These are phyloP conservation scores for Myiopsitta monachus DNA, from an alignment of 2,113 vertebrate species.

Conservation along the genomic window DNA sequence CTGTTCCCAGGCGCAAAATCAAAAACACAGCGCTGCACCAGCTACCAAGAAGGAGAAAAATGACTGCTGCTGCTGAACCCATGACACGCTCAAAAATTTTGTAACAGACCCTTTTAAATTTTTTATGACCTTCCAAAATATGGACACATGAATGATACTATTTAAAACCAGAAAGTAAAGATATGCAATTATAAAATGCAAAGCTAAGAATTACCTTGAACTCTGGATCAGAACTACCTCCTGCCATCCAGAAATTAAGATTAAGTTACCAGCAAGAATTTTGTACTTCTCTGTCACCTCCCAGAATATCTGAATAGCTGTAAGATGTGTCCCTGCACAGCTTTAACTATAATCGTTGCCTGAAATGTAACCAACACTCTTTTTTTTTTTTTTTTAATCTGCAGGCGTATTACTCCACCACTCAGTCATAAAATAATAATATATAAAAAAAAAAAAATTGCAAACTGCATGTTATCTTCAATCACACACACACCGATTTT, in stretches of 20 bases:
- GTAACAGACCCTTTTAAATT: background rate
- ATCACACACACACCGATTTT: rapidly evolving
- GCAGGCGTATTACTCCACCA: background rate
- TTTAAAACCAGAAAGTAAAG: background rate
- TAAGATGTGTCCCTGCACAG: background rate
- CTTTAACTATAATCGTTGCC: background rate
- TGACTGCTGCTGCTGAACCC: too few species aligned
- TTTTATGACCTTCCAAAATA: background rate
- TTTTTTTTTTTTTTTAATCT: background rate
- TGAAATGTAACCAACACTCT: background rate
- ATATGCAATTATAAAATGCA: background rate
- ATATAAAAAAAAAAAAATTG: background rate
- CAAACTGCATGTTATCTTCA: background rate
- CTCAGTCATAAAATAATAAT: background rate
- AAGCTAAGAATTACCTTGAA: background rate
- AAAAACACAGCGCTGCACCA: too few species aligned
- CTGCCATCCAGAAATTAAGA: background rate
- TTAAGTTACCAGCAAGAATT: background rate
- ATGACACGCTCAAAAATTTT: background rate
- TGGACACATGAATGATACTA: background rate
- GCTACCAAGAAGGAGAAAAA: too few species aligned
- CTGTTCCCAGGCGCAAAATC: too few species aligned
- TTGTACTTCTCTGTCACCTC: background rate
- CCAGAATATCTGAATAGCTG: background rate
- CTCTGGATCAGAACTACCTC: background rate